A percentile compares a stretch with the other conserved stretches of the same genome.
Conservation (phyloP, 2,888 invertebrate species). For the Isoperla grammatica region DNA sequence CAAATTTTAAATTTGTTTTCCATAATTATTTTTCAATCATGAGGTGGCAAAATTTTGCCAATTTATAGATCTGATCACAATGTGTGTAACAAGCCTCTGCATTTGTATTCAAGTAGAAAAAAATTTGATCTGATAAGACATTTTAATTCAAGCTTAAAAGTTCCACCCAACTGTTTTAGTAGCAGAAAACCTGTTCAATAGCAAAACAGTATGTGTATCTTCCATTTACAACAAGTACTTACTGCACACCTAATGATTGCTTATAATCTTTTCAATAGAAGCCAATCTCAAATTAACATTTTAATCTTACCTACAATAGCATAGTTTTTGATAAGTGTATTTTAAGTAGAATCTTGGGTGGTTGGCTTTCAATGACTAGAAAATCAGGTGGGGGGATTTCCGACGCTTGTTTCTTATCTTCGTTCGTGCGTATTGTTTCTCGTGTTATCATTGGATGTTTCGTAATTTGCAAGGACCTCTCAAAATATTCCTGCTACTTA, state of each 20-base stretch:
- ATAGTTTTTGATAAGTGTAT: conserved; percentile 28
- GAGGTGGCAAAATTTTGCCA: too few relatives aligned
- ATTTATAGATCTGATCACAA: too few relatives aligned
- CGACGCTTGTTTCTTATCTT: conserved; percentile 27
- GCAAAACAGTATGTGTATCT: too few relatives aligned
- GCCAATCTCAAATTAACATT: conserved; percentile 17
- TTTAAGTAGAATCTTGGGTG: neutral
- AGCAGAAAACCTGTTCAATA: too few relatives aligned
- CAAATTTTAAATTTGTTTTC: neutral
- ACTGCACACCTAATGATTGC: too few relatives aligned
- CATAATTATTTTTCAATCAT: neutral
- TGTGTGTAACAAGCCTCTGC: too few relatives aligned
- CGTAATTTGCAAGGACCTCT: conserved; percentile 44
- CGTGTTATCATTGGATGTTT: conserved; percentile 28
- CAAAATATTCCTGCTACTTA: conserved; percentile 43
- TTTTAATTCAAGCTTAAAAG: too few relatives aligned
- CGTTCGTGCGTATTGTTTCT: conserved; percentile 20
- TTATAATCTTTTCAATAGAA: conserved; percentile 1
- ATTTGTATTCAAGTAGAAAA: too few relatives aligned
- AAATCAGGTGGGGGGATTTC: conserved; percentile 9
- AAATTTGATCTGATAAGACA: too few relatives aligned
- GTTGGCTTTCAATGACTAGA: too few relatives aligned
- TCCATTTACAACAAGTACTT: too few relatives aligned
- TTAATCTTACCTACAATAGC: neutral
- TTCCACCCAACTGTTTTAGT: too few relatives aligned